These are phyloP conservation scores for Thermophis baileyi DNA, from an alignment of 2,113 vertebrate species.

Conservation along the genomic window DNA sequence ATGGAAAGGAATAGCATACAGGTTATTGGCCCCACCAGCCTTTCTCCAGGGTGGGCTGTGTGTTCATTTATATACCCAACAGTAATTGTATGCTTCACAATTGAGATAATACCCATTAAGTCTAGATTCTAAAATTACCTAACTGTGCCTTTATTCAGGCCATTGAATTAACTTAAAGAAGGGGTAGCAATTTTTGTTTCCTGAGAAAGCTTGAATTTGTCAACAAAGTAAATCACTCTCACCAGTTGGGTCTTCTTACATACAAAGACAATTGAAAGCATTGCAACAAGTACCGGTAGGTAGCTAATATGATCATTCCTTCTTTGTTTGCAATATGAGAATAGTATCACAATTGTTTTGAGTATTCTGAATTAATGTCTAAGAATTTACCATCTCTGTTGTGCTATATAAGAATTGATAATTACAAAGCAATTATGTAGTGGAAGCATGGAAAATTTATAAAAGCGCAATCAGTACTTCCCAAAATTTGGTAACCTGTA, in stretches of 20 bases:
- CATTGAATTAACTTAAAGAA: background rate
- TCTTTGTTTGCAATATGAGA: background rate
- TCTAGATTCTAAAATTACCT: background rate
- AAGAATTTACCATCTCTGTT: background rate
- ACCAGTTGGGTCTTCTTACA: background rate
- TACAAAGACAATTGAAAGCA: background rate
- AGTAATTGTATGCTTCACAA: background rate
- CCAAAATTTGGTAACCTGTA: background rate
- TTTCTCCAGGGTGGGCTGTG: background rate
- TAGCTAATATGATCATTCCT: background rate
- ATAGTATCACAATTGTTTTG: background rate
- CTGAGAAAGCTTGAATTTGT: background rate
- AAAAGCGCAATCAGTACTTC: background rate
- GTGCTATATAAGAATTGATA: background rate
- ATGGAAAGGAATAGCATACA: background rate
- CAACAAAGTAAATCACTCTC: background rate
- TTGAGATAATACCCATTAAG: background rate
- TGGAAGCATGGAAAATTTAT: background rate
- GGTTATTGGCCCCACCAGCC: background rate
- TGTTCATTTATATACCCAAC: background rate
- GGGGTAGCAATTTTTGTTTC: background rate
- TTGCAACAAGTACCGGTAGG: background rate
- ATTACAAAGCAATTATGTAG: background rate
- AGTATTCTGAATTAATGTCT: background rate
- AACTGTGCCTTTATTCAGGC: background rate